These are phyloP conservation scores for Agriotes lineatus DNA, from an alignment of 2,888 invertebrate species.

Conservation along the genomic window DNA sequence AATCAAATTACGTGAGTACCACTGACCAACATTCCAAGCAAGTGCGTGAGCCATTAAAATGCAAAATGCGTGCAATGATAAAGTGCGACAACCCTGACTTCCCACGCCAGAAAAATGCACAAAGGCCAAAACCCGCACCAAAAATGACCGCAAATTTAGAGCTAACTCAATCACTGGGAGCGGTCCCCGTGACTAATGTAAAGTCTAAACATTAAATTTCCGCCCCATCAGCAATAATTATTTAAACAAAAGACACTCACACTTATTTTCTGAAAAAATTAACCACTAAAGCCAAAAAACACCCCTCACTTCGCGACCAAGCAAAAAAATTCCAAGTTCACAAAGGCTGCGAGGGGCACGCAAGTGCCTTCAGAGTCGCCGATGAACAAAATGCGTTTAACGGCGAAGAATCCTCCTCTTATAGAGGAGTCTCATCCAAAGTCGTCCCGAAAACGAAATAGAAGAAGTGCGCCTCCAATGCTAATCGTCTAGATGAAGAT, in stretches of 20 bases:
- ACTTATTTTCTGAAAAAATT: too few relatives aligned
- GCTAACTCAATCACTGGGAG: not conserved
- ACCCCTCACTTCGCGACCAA: not conserved
- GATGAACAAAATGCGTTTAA: constrained; percentile 38
- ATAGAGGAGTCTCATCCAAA: constrained; percentile 24
- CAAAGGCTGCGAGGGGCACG: not conserved
- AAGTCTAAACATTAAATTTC: not conserved
- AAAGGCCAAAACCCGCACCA: constrained; percentile 12
- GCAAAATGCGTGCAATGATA: constrained; percentile 9
- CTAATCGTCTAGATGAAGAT: not conserved
- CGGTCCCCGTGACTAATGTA: not conserved
- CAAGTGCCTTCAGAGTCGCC: constrained; percentile 28
- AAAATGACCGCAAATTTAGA: constrained; percentile 8
- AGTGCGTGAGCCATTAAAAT: constrained; percentile 32
- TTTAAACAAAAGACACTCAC: too few relatives aligned
- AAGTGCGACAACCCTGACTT: constrained; percentile 12
- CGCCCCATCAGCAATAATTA: not conserved
- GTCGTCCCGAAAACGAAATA: constrained; percentile 3
- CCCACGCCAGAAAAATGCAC: not conserved
- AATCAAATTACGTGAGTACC: constrained; percentile 51
- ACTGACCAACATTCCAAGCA: constrained; percentile 53
- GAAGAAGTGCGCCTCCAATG: not conserved
- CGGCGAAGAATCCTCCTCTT: constrained; percentile 33
- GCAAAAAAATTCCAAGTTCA: not conserved
- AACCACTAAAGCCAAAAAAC: not conserved